phyloP scores from a whole-genome alignment of 2,113 vertebrate genomes.

The Phycodurus eques region DNA sequence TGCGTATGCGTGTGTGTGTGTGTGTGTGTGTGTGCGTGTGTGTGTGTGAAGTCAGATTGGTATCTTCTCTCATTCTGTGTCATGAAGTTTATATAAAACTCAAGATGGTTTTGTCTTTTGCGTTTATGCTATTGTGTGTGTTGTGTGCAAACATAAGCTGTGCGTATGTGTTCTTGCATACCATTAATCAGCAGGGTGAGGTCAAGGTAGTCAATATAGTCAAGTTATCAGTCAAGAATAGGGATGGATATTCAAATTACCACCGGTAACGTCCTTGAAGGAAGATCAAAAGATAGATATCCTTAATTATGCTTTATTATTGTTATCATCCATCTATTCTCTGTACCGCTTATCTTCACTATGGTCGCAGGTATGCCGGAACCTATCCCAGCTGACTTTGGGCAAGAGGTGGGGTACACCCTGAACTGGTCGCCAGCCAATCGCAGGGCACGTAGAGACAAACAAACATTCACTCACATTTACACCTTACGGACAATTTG shows the following conservation, averaged over 20 bases:
- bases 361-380: too few species aligned
- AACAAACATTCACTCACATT: too few species aligned
- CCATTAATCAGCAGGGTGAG: slow-evolving; percentile 70
- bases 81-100: slow-evolving; percentile 21
- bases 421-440: too few species aligned
- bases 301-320: neutral
- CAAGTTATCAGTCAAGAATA: slow-evolving; percentile 17
- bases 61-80: slow-evolving; percentile 4
- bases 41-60: neutral
- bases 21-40: slow-evolving; percentile 42
- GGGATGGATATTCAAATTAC: neutral
- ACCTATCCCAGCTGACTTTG: too few species aligned
- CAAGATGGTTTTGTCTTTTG: slow-evolving; percentile 25
- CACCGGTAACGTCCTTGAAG: neutral
- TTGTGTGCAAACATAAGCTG: slow-evolving; percentile 18
- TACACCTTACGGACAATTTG: too few species aligned
- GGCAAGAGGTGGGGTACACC: too few species aligned
- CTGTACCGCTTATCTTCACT: too few species aligned
- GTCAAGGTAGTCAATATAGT: slow-evolving; percentile 57
- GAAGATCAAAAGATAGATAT: neutral
- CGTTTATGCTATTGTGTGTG: slow-evolving; percentile 12
- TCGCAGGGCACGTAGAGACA: too few species aligned
- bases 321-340: too few species aligned
- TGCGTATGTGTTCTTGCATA: slow-evolving; percentile 35
- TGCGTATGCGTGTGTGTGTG: slow-evolving; percentile 34